A percentile compares a stretch with the other conserved stretches of the same genome.
These are phyloP conservation scores for Synchiropus splendidus DNA, from an alignment of 2,113 vertebrate genomes.

Conservation along the genomic window DNA sequence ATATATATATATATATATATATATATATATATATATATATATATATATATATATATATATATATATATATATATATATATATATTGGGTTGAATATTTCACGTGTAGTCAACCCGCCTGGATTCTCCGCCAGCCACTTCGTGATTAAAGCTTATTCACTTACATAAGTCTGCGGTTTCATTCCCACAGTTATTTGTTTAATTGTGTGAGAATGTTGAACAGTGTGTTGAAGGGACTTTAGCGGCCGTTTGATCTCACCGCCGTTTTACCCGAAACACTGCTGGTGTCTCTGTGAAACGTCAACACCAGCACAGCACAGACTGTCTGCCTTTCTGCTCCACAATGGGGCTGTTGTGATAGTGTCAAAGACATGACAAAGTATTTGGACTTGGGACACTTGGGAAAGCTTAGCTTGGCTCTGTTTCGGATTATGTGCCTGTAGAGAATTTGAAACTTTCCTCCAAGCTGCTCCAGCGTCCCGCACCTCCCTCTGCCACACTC, in stretches of 20 bases:
- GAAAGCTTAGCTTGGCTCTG: conserved; percentile 28
- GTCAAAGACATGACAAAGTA: conserved; percentile 18
- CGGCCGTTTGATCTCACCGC: conserved; percentile 11
- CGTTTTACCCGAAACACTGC: conserved; percentile 8
- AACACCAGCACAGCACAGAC: conserved; percentile 38
- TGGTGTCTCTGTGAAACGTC: conserved; percentile 45
- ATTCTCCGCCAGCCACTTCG: too few species aligned
- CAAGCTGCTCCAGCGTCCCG: conserved; percentile 5
- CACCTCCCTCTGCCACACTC: background rate
- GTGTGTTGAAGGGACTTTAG: conserved; percentile 11
- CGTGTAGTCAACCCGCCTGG: too few species aligned
- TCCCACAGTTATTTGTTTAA: conserved; percentile 17
- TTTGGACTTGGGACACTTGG: conserved; percentile 34
- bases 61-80: too few species aligned
- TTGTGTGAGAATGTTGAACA: conserved; percentile 29
- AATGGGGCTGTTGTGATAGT: conserved; percentile 32
- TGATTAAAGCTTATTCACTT: too few species aligned
- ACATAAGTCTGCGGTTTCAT: too few species aligned
- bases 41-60: too few species aligned
- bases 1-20: too few species aligned
- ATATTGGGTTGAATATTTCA: too few species aligned
- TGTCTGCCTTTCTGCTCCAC: conserved; percentile 34
- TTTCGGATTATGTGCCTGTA: conserved; percentile 13
- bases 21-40: too few species aligned
- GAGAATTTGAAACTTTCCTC: conserved; percentile 2